Evolutionary conservation across 2,113 vertebrate genomes (phyloP), one percentile per base, ranked within the genome.

Genomic region (Phylloscopus trochiloides): DNA sequence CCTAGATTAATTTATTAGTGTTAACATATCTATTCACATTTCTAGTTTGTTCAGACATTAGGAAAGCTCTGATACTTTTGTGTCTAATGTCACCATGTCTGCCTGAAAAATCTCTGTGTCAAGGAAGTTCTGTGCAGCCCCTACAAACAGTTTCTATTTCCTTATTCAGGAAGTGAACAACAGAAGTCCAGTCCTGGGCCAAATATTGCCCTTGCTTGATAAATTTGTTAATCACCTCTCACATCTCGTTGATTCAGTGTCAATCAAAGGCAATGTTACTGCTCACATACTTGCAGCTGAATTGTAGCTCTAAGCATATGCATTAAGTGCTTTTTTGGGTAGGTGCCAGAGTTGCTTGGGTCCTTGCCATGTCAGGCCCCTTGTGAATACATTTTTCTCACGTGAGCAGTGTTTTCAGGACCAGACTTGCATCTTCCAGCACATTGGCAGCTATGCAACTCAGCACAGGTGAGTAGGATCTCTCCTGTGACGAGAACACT

Each of bases 151-250:
- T 61, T 93, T 78, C 25, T 63, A 68, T 87, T 84, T 90, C 58
- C 10, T 78, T 86, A 79, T 92, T 90, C 74, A 94, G 62, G 58
- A 94, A 68, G 25, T 1, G 3, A 90, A 79, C 14, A 83, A 72
- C 71, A 85, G 22, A 85, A 92, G 45, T 73, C 71, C 85, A 79
- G 47, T 86, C 22, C 45, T 79, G 90, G 59, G 71, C 58, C 85
- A 92, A 93, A 96, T 93, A 93, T 94, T 90, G 28, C 57, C 62
- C 38, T 90, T 11, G 17, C 66, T 88, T 63, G 50, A 93, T 90
- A 85, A 93, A 92, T 93, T 93, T 90, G 78, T 95, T 95, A 97
- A 93, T 95, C 51, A 83, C 72, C 34, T 90, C 79, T 96, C 92
- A 90, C 75, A 70, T 94, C 90, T 90, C 36, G 16, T 92, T 92